Base-by-base conservation (phyloP, 2,797 vertebrate genomes). In the Acipenser transmontanus region DNA sequence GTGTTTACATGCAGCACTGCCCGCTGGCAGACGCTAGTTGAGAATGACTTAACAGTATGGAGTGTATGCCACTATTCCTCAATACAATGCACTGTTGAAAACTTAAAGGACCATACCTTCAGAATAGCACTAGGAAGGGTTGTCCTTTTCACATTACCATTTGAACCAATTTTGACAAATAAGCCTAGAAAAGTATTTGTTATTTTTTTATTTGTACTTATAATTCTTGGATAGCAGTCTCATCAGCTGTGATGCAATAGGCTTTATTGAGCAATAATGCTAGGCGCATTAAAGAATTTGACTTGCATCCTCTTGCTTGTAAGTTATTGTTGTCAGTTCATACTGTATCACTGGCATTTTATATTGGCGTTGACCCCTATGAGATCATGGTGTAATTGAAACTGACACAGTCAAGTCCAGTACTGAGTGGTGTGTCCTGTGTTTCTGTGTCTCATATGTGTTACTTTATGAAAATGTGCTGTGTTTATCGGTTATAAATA, bases 281-380 rank as follows among this genome's bases (percentile, higher is more conserved):
- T 48, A 47, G 49, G 49, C 49, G 49, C 69, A 70, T 67, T 68
- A 60, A 71, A 68, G 62, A 71, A 68, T 67, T 49, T 50, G 49
- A 60, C 8, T 54, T 54, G 56, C 62, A 50, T 71, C 51, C 14
- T 13, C 65, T 14, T 61, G 66, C 49, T 5, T 20, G 47, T 47
- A 20, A 61, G 8, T 7, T 20, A 34, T 34, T 34, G 60, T 8
- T 61, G 60, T 60, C 57, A 50, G n/a, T 71, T 49, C 66, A 67
- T 68, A 63, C 54, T 34, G 34, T 34, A 8, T 66, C 52, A 49
- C 65, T 11, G 51, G 11, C 60, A 61, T 65, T 51, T 49, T 50
- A 59, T 62, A 60, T 66, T 62, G 17, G 66, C 20, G 51, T 66
- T 61, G 61, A 49, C 48, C 63, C 60, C 61, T 63, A 54, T 65